Percentiles rank a stretch among this genome's conserved stretches.
Conservation (phyloP, 2,797 vertebrate species). For the Mormyrus proboscirostris region DNA sequence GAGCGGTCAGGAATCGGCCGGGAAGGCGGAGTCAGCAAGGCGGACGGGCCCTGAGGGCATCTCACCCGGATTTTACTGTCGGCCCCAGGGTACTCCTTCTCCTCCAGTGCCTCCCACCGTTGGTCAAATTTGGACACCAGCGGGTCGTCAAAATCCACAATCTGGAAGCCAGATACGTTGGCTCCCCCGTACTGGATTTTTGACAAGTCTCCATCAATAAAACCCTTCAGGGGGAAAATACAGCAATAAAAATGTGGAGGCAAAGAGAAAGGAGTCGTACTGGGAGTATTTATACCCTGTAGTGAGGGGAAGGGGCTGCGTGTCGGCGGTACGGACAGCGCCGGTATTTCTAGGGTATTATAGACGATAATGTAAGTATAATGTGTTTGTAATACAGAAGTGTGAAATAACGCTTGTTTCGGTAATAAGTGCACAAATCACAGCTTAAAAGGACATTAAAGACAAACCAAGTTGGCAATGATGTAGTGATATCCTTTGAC, state of each 20-base stretch:
- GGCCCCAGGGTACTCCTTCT: constrained; percentile 95
- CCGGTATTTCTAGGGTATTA: background rate
- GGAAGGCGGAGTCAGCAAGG: background rate
- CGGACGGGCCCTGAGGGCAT: background rate
- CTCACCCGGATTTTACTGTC: constrained; percentile 80
- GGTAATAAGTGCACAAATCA: background rate
- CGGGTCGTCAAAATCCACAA: constrained; percentile 95
- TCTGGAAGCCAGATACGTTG: constrained; percentile 98
- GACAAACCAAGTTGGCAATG: constrained; percentile 93
- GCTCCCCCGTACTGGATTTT: constrained; percentile 99
- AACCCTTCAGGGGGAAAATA: constrained; percentile 68
- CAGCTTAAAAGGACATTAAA: constrained; percentile 5
- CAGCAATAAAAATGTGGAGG: background rate
- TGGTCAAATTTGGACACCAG: constrained; percentile 96
- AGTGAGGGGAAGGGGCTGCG: background rate
- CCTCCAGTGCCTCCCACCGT: constrained; percentile 91
- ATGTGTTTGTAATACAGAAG: background rate
- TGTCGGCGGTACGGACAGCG: background rate
- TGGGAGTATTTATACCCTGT: background rate
- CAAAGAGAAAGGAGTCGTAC: background rate
- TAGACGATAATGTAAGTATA: background rate
- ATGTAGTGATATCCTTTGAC: constrained; percentile 99
- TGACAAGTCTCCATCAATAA: constrained; percentile 90
- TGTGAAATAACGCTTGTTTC: background rate
- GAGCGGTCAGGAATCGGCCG: background rate